Evolutionary conservation across 64 coral and sea anemone genomes (phyloP), one percentile per base, ranked within the genome.

Genomic region (Astreopora myriophthalma): DNA sequence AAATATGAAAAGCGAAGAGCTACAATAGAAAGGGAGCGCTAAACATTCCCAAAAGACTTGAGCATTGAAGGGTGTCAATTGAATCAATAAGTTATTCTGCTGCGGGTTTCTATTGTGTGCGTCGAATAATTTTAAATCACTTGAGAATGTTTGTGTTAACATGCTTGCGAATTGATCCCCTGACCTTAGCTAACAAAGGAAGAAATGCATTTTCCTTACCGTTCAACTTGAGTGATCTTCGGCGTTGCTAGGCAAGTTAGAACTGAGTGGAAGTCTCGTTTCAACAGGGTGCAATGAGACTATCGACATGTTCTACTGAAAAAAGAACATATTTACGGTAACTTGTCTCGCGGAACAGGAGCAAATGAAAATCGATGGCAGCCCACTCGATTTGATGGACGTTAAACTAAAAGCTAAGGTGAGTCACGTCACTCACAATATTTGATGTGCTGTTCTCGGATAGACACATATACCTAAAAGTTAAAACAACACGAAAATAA

Each of bases 151-250:
- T 19, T 38, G 58, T 65, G 20, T 23, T 83, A 36, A 37, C 30
- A 60, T 48, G 51, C 28, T 60, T 19, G 30, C 5, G 12, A 35
- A 80, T 32, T 83, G 52, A 64, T 62, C 79, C n/a, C 79, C 39
- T 83, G 79, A 83, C 79, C 79, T 83, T 11, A 55, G 51, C 51
- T n/a, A 6, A 37, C 20, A 83, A 83, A 63, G 55, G 5, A 64
- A 39, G 37, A 22, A 16, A 55, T 55, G 6, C 6, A 44, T 44
- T 44, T 3, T 55, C 8, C 51, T 55, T 55, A 55, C 12, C 8
- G 51, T 16, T 55, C 51, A 55, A 12, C 17, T 78, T 28, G 12
- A 83, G 20, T 26, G 2, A 4, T 65, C 34, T 30, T 17, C 28
- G 6, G 51, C 57, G 79, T 83, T 83, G 52, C 79, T 38, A 73